A percentile compares a stretch with the other conserved stretches of the same genome.
Evolutionary conservation across 1,140 invertebrate genomes (phyloP).

Genomic region (Armadillidium nasatum): DNA sequence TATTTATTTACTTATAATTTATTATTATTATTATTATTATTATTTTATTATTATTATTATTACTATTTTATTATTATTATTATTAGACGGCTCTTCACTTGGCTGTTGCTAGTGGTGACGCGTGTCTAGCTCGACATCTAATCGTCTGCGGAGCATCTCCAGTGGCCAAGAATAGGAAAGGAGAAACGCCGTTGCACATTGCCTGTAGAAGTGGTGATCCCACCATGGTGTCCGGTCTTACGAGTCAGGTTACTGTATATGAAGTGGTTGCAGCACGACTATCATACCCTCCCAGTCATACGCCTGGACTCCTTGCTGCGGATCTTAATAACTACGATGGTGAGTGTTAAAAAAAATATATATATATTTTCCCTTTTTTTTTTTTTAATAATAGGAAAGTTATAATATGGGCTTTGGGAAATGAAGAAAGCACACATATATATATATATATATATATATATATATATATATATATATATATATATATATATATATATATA

Average conservation of each 20-base stretch:
- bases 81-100: slow-evolving; percentile 63
- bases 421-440: no score
- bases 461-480: slow-evolving; percentile 27
- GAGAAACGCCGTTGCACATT: slow-evolving; percentile 62
- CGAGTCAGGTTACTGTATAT: slow-evolving; percentile 39
- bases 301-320: slow-evolving; percentile 40
- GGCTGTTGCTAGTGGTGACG: slow-evolving; percentile 65
- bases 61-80: no score
- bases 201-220: slow-evolving; percentile 49
- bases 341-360: slow-evolving; percentile 30
- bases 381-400: no score
- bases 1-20: no score
- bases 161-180: slow-evolving; percentile 59
- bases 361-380: no score
- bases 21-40: no score
- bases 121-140: slow-evolving; percentile 60
- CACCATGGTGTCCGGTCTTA: slow-evolving; percentile 35
- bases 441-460: slow-evolving; percentile 26
- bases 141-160: slow-evolving; percentile 57
- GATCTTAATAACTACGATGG: slow-evolving; percentile 42
- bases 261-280: slow-evolving; percentile 38
- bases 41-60: no score
- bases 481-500: no score
- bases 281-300: slow-evolving; percentile 41
- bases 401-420: no score